These are phyloP conservation scores for Mormyrus proboscirostris DNA, from an alignment of 2,797 vertebrate genomes.

Conservation along the genomic window DNA sequence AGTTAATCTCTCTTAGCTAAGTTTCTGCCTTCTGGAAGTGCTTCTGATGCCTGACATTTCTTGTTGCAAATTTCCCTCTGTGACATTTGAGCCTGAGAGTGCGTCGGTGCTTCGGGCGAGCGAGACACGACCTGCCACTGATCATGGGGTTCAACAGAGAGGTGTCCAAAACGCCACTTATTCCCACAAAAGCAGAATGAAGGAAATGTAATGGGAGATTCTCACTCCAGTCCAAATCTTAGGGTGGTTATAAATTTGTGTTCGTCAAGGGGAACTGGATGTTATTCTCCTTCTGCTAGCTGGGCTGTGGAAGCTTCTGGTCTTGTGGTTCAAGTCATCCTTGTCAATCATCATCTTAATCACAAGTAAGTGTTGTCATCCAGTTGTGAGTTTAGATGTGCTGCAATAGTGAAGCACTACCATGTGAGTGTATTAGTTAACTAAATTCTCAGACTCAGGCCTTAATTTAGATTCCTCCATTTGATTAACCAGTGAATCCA, in stretches of 20 bases:
- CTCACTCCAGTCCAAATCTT: constrained; percentile 34
- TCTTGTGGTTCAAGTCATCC: constrained; percentile 46
- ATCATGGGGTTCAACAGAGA: constrained; percentile 54
- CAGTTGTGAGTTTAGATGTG: not conserved
- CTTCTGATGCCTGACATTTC: constrained; percentile 45
- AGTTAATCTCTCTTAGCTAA: constrained; percentile 43
- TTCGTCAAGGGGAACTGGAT: constrained; percentile 44
- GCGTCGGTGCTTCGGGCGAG: constrained; percentile 45
- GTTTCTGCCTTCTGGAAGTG: constrained; percentile 46
- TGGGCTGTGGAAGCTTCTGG: constrained; percentile 41
- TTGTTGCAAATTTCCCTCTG: constrained; percentile 45
- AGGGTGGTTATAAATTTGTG: constrained; percentile 54
- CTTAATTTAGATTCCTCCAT: not conserved
- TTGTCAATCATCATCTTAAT: constrained; percentile 19
- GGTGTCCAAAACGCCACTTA: constrained; percentile 54
- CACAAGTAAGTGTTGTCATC: constrained; percentile 31
- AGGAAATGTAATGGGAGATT: constrained; percentile 52
- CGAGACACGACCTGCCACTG: constrained; percentile 47
- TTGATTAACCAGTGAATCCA: not conserved
- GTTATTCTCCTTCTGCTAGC: constrained; percentile 50
- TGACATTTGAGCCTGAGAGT: constrained; percentile 52
- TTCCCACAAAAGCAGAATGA: constrained; percentile 51
- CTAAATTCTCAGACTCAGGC: not conserved
- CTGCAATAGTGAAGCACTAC: not conserved
- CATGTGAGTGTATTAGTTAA: not conserved